Conservation (phyloP, 2,113 vertebrate genomes). For the Vireo altiloquus region DNA sequence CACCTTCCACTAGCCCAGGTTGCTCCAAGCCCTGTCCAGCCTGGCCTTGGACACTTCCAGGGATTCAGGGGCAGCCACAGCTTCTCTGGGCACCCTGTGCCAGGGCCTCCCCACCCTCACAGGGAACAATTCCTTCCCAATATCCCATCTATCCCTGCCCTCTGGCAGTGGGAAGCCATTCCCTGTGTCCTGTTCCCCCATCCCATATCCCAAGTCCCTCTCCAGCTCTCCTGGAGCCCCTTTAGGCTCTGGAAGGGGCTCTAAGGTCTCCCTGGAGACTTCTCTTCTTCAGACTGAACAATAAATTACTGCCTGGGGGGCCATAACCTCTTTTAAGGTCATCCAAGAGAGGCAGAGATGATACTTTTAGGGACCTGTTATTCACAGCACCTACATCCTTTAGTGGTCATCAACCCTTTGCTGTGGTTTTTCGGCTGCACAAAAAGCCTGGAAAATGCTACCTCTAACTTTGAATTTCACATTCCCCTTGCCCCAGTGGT, state of each 20-base stretch:
- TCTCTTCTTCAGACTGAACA: not conserved
- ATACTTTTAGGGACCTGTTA: not conserved
- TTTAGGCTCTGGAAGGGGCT: not conserved
- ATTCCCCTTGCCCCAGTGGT: not conserved
- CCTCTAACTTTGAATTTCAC: not conserved
- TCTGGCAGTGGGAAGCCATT: not conserved
- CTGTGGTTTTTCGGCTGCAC: not conserved
- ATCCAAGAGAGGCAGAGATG: not conserved
- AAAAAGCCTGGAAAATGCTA: not conserved
- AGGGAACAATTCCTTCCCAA: accelerated
- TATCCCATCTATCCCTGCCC: accelerated
- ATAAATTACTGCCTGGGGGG: not conserved
- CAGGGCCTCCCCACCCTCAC: accelerated
- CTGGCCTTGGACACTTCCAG: not conserved
- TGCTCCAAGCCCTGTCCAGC: accelerated
- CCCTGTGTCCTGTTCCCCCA: not conserved
- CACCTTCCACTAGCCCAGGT: accelerated
- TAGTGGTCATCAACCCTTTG: not conserved
- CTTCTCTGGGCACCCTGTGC: accelerated
- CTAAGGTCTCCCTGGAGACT: not conserved
- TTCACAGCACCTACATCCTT: not conserved
- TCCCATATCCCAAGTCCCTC: too few species aligned
- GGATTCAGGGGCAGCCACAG: not conserved
- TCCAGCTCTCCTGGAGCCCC: not conserved
- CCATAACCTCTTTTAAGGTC: not conserved